These are phyloP conservation scores for Deroptyus accipitrinus DNA, from an alignment of 2,113 vertebrate species.

Conservation along the genomic window DNA sequence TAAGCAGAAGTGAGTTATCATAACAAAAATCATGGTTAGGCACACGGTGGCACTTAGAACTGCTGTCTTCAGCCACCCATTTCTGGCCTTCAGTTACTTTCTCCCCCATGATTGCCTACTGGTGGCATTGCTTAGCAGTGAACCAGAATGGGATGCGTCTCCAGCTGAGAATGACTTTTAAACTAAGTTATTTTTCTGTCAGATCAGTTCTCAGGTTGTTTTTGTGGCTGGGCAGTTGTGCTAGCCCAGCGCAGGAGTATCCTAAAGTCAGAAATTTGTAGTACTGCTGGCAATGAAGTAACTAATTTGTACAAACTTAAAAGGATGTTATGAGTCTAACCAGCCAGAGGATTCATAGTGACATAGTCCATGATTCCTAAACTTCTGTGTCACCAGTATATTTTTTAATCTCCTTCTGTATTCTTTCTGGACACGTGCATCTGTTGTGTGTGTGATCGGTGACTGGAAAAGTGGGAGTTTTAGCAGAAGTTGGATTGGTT, in stretches of 20 bases:
- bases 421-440: background rate
- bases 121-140: background rate
- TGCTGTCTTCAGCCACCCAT: background rate
- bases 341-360: background rate
- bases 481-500: background rate
- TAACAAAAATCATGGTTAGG: background rate
- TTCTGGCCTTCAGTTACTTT: background rate
- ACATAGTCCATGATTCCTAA: background rate
- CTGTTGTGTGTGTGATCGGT: background rate
- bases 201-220: background rate
- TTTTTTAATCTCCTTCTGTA: background rate
- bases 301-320: rapidly evolving
- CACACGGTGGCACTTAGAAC: background rate
- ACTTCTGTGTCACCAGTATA: background rate
- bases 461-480: background rate
- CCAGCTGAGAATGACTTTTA: background rate
- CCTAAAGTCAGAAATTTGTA: background rate
- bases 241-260: background rate
- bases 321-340: background rate
- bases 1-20: background rate
- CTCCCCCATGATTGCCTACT: background rate
- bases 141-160: background rate
- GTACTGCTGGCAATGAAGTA: background rate
- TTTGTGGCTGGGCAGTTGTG: background rate
- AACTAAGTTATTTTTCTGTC: background rate